A percentile compares a stretch with the other conserved stretches of the same genome.
phyloP scores from a whole-genome alignment of 2,113 vertebrate species.

The Ceyx melanurus region DNA sequence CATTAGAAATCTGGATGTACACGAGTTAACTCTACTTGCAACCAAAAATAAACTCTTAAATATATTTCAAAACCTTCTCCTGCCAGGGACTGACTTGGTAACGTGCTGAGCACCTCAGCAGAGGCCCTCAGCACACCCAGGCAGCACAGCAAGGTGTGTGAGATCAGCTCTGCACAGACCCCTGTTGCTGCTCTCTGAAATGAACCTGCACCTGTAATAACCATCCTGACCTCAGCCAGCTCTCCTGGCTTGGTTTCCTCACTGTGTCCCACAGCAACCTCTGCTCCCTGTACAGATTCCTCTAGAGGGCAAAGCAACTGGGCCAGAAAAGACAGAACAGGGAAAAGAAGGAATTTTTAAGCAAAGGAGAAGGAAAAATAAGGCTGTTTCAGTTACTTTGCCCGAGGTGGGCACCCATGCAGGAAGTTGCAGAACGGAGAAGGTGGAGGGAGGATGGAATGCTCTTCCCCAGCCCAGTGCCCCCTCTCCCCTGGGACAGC shows the following conservation, averaged over 20 bases:
- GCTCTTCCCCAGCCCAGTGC: not conserved
- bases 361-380: not conserved
- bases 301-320: not conserved
- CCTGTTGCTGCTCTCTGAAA: not conserved
- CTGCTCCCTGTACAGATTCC: not conserved
- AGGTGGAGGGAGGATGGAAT: not conserved
- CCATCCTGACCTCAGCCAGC: no score
- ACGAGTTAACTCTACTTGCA: not conserved
- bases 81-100: not conserved
- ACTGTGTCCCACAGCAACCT: accelerated
- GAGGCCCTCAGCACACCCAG: not conserved
- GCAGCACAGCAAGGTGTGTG: not conserved
- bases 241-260: not conserved
- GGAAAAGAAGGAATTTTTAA: not conserved
- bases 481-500: not conserved
- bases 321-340: not conserved
- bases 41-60: not conserved
- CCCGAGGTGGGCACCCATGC: not conserved
- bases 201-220: not conserved
- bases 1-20: not conserved
- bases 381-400: not conserved
- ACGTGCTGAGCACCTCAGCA: not conserved
- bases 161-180: not conserved
- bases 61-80: not conserved
- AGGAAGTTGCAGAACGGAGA: not conserved